Percentiles rank a stretch among this genome's conserved stretches.
These are phyloP conservation scores for Theristicus caerulescens DNA, from an alignment of 2,113 vertebrate genomes.

Conservation along the genomic window DNA sequence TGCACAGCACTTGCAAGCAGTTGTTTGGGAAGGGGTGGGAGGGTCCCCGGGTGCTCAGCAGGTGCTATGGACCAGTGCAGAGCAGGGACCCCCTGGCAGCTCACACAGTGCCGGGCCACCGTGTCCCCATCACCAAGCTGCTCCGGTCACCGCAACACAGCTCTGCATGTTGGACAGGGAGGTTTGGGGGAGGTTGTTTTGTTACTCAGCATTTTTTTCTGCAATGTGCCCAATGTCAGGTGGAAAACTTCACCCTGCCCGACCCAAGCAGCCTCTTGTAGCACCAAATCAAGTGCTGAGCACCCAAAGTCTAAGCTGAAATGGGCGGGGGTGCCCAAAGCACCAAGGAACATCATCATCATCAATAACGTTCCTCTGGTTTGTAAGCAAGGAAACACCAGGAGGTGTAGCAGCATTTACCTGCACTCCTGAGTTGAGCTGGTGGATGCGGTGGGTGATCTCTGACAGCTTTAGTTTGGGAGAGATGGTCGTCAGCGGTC, in stretches of 20 bases:
- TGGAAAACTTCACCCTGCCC: neutral
- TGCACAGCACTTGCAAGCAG: neutral
- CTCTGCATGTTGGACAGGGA: neutral
- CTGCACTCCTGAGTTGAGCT: neutral
- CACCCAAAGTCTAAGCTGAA: neutral
- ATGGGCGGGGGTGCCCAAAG: neutral
- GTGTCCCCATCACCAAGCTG: neutral
- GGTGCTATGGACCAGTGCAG: neutral
- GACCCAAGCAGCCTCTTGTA: neutral
- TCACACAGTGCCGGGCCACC: too few relatives aligned
- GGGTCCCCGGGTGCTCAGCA: neutral
- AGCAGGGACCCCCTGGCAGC: neutral
- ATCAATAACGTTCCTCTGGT: accelerated
- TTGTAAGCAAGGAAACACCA: neutral
- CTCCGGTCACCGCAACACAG: neutral
- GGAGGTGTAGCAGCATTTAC: neutral
- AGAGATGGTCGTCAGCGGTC: accelerated
- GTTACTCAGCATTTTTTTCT: neutral
- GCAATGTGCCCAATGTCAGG: neutral
- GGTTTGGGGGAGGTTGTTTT: neutral
- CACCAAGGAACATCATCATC: neutral
- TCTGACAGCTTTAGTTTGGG: neutral
- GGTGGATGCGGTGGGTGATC: neutral
- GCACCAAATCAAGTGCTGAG: neutral
- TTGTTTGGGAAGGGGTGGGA: neutral